Percentiles rank a stretch among this genome's conserved stretches.
These are phyloP conservation scores for Synergus umbraculus DNA, from an alignment of 2,888 invertebrate species.

Conservation along the genomic window DNA sequence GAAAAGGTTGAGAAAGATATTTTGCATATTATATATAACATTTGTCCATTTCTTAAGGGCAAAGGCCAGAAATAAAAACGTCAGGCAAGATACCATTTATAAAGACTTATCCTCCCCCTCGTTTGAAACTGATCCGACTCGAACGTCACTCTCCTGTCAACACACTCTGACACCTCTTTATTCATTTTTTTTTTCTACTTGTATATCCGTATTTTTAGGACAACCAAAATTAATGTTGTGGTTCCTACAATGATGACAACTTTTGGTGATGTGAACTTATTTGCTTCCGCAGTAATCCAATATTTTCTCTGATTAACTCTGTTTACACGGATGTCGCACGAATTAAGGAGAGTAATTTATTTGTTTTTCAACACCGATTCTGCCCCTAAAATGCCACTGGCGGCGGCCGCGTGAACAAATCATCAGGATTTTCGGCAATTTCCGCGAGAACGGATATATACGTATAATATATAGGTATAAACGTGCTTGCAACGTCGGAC, in stretches of 20 bases:
- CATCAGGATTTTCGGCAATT: conserved; percentile 43
- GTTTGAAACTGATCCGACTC: conserved; percentile 32
- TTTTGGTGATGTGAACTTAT: conserved; percentile 6
- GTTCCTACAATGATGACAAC: background rate
- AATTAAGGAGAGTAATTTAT: conserved; percentile 61
- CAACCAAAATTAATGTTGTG: background rate
- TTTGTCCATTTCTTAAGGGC: background rate
- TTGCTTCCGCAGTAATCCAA: conserved; percentile 52
- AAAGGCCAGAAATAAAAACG: conserved; percentile 9
- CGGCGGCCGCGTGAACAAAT: conserved; percentile 38
- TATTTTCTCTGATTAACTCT: conserved; percentile 65
- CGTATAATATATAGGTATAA: conserved; percentile 35
- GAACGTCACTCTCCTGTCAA: conserved; percentile 36
- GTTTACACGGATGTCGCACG: conserved; percentile 59
- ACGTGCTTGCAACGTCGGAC: conserved; percentile 35
- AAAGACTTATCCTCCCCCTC: conserved; percentile 22
- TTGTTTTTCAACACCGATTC: conserved; percentile 55
- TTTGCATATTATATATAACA: conserved; percentile 2
- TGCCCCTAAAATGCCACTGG: conserved; percentile 35
- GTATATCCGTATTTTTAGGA: background rate
- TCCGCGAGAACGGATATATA: conserved; percentile 34
- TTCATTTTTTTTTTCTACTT: background rate
- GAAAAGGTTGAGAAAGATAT: background rate
- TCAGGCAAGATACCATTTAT: conserved; percentile 34
- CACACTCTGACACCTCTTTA: conserved; percentile 28